phyloP scores from a whole-genome alignment of 2,797 vertebrate species.

The Liasis olivaceus region DNA sequence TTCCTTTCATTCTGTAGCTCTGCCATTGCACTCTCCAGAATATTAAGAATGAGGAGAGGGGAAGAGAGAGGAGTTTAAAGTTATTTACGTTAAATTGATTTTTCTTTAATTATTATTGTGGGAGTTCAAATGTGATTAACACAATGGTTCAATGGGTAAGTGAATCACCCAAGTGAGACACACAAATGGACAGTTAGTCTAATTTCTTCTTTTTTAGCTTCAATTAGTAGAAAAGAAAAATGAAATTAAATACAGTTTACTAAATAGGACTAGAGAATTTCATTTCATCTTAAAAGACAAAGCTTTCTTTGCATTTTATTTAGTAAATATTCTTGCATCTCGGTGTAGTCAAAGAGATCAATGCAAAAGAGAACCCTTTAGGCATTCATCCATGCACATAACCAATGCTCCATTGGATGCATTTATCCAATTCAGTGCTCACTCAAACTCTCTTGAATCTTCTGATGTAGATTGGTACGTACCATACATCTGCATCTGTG shows the following conservation, averaged over 20 bases:
- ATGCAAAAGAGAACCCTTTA: neutral
- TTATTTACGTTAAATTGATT: conserved; percentile 66
- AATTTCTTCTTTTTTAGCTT: conserved; percentile 56
- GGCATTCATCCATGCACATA: neutral
- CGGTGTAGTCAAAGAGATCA: neutral
- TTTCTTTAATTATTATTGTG: conserved; percentile 63
- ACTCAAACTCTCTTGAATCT: neutral
- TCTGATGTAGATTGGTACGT: neutral
- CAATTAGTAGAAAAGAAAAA: conserved; percentile 59
- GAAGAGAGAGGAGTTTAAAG: conserved; percentile 36
- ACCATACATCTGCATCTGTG: neutral
- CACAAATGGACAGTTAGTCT: conserved; percentile 55
- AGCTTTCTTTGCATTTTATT: conserved; percentile 43
- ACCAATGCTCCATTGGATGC: neutral
- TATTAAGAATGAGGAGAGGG: conserved; percentile 36
- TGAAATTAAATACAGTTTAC: conserved; percentile 50
- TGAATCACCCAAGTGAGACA: conserved; percentile 60
- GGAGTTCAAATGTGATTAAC: conserved; percentile 56
- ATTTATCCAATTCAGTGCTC: neutral
- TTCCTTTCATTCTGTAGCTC: conserved; percentile 57
- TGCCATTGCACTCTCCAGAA: conserved; percentile 39
- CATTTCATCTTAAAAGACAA: conserved; percentile 44
- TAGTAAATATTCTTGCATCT: neutral
- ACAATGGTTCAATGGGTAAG: conserved; percentile 18
- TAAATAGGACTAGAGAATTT: conserved; percentile 48